Evolutionary conservation across 2,113 vertebrate species (phyloP).

Genomic region (Sturnira hondurensis): DNA sequence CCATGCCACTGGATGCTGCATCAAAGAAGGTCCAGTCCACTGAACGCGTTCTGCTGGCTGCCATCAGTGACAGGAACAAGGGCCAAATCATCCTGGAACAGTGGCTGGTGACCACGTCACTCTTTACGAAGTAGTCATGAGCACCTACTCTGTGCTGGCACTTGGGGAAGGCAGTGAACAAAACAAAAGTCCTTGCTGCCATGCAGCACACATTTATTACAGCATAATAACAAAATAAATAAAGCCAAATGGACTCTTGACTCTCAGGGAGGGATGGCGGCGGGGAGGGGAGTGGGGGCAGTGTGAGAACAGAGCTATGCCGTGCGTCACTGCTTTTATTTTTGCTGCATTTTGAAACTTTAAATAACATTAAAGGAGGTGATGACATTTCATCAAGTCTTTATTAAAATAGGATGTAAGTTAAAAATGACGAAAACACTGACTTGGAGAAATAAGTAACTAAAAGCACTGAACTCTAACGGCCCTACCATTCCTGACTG

Average conservation of each 20-base stretch:
- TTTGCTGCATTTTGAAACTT: background rate
- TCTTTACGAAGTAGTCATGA: background rate
- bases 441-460: background rate
- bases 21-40: background rate
- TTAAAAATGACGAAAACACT: background rate
- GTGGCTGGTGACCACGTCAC: background rate
- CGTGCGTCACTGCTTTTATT: background rate
- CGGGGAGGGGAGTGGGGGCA: background rate
- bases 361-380: background rate
- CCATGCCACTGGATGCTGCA: fast-evolving
- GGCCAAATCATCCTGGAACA: background rate
- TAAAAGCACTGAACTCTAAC: background rate
- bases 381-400: background rate
- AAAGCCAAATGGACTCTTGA: fast-evolving
- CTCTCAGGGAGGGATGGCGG: no score
- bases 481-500: background rate
- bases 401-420: background rate
- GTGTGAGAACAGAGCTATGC: background rate
- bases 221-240: background rate
- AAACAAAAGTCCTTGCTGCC: background rate
- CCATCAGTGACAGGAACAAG: no score
- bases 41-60: background rate
- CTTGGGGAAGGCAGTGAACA: background rate
- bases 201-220: fast-evolving
- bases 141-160: background rate